These are phyloP conservation scores for Heliornis fulica DNA, from an alignment of 2,113 vertebrate species.

Conservation along the genomic window DNA sequence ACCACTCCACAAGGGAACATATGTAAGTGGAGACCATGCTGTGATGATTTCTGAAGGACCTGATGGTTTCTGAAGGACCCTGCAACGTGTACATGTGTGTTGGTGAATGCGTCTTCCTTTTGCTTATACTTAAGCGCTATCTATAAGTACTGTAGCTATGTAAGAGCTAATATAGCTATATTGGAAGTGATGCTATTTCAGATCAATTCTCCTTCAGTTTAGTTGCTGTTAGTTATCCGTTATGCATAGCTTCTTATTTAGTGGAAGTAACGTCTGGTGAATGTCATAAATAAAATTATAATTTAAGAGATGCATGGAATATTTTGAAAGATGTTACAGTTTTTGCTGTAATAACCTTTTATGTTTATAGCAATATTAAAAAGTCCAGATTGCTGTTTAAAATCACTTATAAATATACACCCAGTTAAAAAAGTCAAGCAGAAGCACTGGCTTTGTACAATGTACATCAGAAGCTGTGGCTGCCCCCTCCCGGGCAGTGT, in stretches of 20 bases:
- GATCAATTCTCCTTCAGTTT: not conserved
- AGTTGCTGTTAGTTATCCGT: not conserved
- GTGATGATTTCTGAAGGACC: not conserved
- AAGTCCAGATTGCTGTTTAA: not conserved
- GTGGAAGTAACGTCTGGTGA: not conserved
- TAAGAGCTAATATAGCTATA: not conserved
- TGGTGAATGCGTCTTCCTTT: not conserved
- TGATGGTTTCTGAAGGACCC: not conserved
- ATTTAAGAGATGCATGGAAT: not conserved
- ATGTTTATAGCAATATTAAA: not conserved
- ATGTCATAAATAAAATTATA: not conserved
- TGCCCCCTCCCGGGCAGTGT: too few relatives aligned
- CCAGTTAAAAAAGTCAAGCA: not conserved
- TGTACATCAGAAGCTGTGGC: not conserved
- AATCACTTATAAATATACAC: not conserved
- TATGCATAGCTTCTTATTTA: not conserved
- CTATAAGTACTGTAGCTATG: not conserved
- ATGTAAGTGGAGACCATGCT: not conserved
- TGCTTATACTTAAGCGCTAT: not conserved
- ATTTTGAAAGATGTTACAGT: not conserved
- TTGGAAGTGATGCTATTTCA: not conserved
- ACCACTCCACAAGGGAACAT: not conserved
- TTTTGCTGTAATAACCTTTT: not conserved
- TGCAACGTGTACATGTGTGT: rapidly evolving
- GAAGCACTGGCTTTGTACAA: not conserved